A percentile compares a stretch with the other conserved stretches of the same genome.
Evolutionary conservation across 2,113 vertebrate species (phyloP).

Genomic region (Mustelus asterias): DNA sequence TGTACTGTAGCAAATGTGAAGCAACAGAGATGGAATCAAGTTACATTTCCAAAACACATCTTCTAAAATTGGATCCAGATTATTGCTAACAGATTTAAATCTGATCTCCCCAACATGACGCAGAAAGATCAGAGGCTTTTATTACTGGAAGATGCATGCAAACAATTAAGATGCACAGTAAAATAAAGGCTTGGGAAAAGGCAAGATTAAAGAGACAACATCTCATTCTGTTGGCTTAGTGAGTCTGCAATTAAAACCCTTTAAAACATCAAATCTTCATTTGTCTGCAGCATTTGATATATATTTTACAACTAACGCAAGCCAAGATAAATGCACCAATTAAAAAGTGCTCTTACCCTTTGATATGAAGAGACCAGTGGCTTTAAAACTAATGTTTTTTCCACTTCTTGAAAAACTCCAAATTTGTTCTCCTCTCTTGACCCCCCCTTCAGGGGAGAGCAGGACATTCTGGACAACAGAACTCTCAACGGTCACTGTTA

Average conservation of each 20-base stretch:
- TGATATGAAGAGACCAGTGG: background rate
- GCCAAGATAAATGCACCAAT: background rate
- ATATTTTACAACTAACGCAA: conserved; percentile 31
- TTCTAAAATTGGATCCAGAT: conserved; percentile 38
- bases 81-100: conserved; percentile 36
- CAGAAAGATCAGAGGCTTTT: conserved; percentile 35
- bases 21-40: conserved; percentile 26
- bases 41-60: conserved; percentile 37
- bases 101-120: conserved; percentile 33
- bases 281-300: conserved; percentile 35
- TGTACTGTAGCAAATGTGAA: conserved; percentile 25
- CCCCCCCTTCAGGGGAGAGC: background rate
- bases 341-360: conserved; percentile 31
- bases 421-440: background rate
- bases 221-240: conserved; percentile 29
- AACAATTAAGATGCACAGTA: conserved; percentile 37
- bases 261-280: conserved; percentile 38
- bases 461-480: background rate
- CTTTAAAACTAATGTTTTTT: background rate
- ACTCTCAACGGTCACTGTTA: background rate
- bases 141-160: conserved; percentile 38
- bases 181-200: conserved; percentile 35
- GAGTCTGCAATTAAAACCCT: conserved; percentile 34
- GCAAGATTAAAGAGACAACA: conserved; percentile 38
- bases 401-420: background rate